Percentiles rank a stretch among this genome's conserved stretches.
phyloP scores from a whole-genome alignment of 2,888 invertebrate genomes.

The Campopleginae sp. region DNA sequence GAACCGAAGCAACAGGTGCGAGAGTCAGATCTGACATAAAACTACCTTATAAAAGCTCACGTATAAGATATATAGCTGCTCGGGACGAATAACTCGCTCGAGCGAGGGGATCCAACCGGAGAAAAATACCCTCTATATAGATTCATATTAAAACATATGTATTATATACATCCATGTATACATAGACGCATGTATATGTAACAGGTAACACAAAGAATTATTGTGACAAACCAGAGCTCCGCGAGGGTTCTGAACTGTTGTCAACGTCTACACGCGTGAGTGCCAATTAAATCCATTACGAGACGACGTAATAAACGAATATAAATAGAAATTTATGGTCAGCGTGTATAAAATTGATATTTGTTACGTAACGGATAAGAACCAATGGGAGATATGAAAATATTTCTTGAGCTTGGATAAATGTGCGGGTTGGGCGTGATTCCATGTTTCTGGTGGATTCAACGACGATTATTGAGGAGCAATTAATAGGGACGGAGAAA shows the following conservation, averaged over 20 bases:
- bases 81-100: slow-evolving; percentile 75
- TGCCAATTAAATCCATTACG: slow-evolving; percentile 3
- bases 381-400: neutral
- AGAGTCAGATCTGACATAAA: slow-evolving; percentile 78
- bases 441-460: too few relatives aligned
- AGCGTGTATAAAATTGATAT: neutral
- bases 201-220: slow-evolving; percentile 25
- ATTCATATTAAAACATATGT: slow-evolving; percentile 22
- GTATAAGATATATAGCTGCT: slow-evolving; percentile 77
- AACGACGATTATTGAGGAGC: too few relatives aligned
- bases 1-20: slow-evolving; percentile 83
- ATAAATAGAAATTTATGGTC: neutral
- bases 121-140: slow-evolving; percentile 35
- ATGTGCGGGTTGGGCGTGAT: too few relatives aligned
- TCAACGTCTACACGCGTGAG: slow-evolving; percentile 14
- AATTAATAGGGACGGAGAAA: too few relatives aligned
- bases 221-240: slow-evolving; percentile 29
- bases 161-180: slow-evolving; percentile 12
- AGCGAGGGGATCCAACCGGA: slow-evolving; percentile 46
- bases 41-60: slow-evolving; percentile 81
- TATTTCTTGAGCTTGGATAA: too few relatives aligned
- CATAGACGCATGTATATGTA: slow-evolving; percentile 2
- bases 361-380: neutral
- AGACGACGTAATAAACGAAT: slow-evolving; percentile 19
- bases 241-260: slow-evolving; percentile 19